These are phyloP conservation scores for Sepioteuthis lessoniana DNA, from an alignment of 2,888 invertebrate genomes.

Conservation along the genomic window DNA sequence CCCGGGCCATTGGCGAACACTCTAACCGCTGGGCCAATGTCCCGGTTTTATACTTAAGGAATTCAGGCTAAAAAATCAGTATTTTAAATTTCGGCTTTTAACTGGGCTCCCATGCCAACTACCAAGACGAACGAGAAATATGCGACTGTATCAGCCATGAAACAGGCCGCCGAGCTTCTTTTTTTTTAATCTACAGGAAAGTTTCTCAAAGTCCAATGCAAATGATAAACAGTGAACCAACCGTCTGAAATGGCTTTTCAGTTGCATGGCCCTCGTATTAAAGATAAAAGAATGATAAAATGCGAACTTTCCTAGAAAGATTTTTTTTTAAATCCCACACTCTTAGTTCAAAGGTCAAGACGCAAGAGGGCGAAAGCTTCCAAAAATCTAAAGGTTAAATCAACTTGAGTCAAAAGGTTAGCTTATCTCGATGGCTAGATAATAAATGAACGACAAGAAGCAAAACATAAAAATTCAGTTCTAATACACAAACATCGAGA, in stretches of 20 bases:
- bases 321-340: background rate
- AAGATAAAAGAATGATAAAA: background rate
- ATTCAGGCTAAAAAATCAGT: too few species aligned
- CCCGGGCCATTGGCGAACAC: too few species aligned
- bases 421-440: slow-evolving; percentile 15
- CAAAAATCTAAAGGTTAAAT: background rate
- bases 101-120: too few species aligned
- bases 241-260: background rate
- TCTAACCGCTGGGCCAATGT: too few species aligned
- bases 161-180: too few species aligned
- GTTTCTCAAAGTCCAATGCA: too few species aligned
- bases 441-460: slow-evolving; percentile 33
- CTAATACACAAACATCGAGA: background rate
- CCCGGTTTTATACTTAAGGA: too few species aligned
- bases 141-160: too few species aligned
- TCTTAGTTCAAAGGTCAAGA: slow-evolving; percentile 33
- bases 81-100: too few species aligned
- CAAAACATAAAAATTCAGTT: background rate
- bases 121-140: too few species aligned
- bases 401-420: slow-evolving; percentile 18
- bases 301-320: background rate
- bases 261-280: background rate
- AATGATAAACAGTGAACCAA: too few species aligned
- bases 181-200: too few species aligned
- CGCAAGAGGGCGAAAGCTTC: background rate